These are phyloP conservation scores for Drosophila bocqueti DNA, from an alignment of 1,140 invertebrate genomes.

Conservation along the genomic window DNA sequence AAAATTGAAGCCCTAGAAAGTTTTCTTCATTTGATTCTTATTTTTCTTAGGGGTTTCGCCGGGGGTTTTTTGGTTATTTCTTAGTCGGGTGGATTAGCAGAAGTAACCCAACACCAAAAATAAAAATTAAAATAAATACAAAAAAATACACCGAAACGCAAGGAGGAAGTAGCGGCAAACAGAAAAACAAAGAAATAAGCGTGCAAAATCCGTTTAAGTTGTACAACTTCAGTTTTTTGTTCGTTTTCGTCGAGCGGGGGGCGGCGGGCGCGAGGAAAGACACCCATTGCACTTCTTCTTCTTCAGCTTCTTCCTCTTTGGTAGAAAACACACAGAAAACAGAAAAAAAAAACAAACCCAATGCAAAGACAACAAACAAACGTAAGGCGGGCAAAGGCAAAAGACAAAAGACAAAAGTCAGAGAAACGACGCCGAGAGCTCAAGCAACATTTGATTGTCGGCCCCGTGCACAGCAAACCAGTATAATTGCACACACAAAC, in stretches of 20 bases:
- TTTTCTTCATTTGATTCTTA: neutral
- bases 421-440: constrained; percentile 42
- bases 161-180: constrained; percentile 12
- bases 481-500: constrained; percentile 76
- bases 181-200: constrained; percentile 44
- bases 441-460: constrained; percentile 75
- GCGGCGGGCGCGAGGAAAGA: neutral
- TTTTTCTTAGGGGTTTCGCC: neutral
- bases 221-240: constrained; percentile 31
- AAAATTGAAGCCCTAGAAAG: neutral
- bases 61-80: constrained; percentile 1
- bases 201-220: constrained; percentile 73
- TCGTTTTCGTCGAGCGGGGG: neutral
- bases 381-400: constrained; percentile 41
- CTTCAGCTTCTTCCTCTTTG: neutral
- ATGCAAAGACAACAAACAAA: constrained; percentile 34
- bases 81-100: constrained; percentile 49
- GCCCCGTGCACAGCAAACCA: constrained; percentile 74
- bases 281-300: constrained; percentile 30
- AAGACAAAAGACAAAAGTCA: constrained; percentile 40
- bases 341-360: constrained; percentile 4
- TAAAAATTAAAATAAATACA: constrained; percentile 22
- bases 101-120: constrained; percentile 60
- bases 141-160: constrained; percentile 12
- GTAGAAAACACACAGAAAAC: constrained; percentile 9